A percentile compares a stretch with the other conserved stretches of the same genome.
Evolutionary conservation across 2,113 vertebrate species (phyloP).

Genomic region (Agapornis roseicollis): DNA sequence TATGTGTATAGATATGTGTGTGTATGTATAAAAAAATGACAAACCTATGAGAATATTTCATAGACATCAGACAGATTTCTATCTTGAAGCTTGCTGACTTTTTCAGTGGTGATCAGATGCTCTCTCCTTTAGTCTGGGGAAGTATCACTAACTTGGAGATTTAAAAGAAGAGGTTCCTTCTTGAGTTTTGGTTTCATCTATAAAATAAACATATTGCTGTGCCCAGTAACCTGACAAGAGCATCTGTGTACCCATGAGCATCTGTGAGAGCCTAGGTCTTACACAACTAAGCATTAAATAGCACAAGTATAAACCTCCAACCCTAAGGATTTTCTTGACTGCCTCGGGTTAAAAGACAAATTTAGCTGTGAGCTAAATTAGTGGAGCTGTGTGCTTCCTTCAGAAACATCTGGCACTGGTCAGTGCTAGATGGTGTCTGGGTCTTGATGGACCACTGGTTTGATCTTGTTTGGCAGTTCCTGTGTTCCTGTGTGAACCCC

Average conservation of each 20-base stretch:
- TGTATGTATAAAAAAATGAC: not conserved
- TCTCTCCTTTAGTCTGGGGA: not conserved
- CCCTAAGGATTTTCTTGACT: not conserved
- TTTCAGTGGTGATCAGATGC: not conserved
- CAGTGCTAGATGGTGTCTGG: not conserved
- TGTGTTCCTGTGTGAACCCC: not conserved
- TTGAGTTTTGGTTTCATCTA: not conserved
- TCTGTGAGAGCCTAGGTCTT: not conserved
- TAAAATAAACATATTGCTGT: not conserved
- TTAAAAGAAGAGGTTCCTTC: not conserved
- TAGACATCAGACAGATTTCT: not conserved
- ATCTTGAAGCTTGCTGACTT: not conserved
- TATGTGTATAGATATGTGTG: too few relatives aligned
- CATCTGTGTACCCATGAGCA: not conserved
- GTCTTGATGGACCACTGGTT: slow-evolving; percentile 30
- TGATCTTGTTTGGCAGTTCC: slow-evolving; percentile 37
- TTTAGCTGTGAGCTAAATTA: not conserved
- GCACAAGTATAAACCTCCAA: not conserved
- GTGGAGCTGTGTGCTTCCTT: not conserved
- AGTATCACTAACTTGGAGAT: not conserved
- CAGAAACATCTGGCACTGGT: slow-evolving; percentile 19
- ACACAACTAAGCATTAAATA: not conserved
- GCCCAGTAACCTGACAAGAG: not conserved
- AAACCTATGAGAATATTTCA: not conserved
- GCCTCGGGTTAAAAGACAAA: not conserved